phyloP scores from a whole-genome alignment of 2,888 invertebrate genomes.

The Furcula furcula region DNA sequence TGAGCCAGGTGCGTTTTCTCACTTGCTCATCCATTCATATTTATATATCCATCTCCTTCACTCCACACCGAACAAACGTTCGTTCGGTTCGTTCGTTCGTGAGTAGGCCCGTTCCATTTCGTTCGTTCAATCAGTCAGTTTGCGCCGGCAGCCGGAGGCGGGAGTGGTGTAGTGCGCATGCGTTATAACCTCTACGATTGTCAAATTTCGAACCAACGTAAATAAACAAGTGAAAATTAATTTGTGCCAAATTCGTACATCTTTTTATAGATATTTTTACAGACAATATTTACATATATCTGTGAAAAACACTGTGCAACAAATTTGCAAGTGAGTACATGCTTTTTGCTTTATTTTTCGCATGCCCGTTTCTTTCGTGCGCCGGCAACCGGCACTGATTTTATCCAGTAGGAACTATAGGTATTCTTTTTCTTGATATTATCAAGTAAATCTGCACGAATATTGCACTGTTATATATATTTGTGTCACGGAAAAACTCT shows the following conservation, averaged over 20 bases:
- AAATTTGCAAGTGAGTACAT: slow-evolving; percentile 65
- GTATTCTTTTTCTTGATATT: neutral
- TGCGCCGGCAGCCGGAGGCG: slow-evolving; percentile 49
- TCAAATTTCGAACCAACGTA: slow-evolving; percentile 65
- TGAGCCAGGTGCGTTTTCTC: slow-evolving; percentile 18
- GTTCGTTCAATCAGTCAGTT: slow-evolving; percentile 49
- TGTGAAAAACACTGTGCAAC: slow-evolving; percentile 57
- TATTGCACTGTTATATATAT: no score
- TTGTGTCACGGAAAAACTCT: no score
- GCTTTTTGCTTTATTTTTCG: slow-evolving; percentile 51
- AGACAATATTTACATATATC: slow-evolving; percentile 23
- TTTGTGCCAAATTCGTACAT: slow-evolving; percentile 42
- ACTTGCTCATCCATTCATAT: slow-evolving; percentile 14
- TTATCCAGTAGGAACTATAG: slow-evolving; percentile 44
- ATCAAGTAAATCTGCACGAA: neutral
- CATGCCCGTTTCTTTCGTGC: slow-evolving; percentile 39
- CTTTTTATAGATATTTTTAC: slow-evolving; percentile 27
- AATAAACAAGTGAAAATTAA: slow-evolving; percentile 68
- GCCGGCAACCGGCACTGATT: slow-evolving; percentile 56
- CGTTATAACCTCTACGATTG: slow-evolving; percentile 51
- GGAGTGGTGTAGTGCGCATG: slow-evolving; percentile 57
- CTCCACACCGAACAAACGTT: slow-evolving; percentile 14
- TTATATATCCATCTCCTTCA: slow-evolving; percentile 16
- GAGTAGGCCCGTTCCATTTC: slow-evolving; percentile 11
- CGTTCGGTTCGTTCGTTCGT: no score